These are phyloP conservation scores for Leuctra nigra DNA, from an alignment of 2,888 invertebrate species.

Conservation along the genomic window DNA sequence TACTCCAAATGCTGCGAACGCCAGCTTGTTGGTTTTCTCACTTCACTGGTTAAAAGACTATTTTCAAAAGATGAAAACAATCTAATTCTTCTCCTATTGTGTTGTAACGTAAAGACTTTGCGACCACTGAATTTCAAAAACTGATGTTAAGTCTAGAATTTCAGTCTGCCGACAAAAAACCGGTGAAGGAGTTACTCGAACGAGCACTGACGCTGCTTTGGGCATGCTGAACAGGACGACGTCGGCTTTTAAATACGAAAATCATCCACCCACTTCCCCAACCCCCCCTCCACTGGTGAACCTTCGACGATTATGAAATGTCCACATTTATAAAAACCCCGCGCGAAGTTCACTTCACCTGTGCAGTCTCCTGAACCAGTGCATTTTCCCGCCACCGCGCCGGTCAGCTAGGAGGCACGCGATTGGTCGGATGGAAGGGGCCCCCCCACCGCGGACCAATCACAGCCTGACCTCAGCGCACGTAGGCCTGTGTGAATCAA, in stretches of 20 bases:
- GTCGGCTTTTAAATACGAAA: slow-evolving; percentile 24
- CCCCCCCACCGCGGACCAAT: neutral
- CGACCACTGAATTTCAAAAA: slow-evolving; percentile 13
- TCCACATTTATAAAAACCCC: slow-evolving; percentile 1
- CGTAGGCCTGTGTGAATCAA: too few species aligned
- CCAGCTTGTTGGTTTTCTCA: slow-evolving; percentile 28
- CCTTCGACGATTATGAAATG: slow-evolving; percentile 13
- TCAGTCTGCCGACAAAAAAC: slow-evolving; percentile 13
- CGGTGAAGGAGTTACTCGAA: slow-evolving; percentile 17
- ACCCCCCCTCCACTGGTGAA: slow-evolving; percentile 22
- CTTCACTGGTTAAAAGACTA: slow-evolving; percentile 16
- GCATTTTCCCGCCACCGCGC: neutral
- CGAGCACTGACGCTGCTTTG: slow-evolving; percentile 17
- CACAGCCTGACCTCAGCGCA: neutral
- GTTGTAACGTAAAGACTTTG: neutral
- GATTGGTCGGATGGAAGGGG: neutral
- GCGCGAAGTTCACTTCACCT: neutral
- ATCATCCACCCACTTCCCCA: slow-evolving; percentile 31
- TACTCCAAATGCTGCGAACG: slow-evolving; percentile 34
- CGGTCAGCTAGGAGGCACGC: neutral
- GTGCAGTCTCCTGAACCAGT: neutral
- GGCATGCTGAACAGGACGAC: slow-evolving; percentile 15
- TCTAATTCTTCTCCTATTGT: neutral
- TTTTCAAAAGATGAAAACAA: slow-evolving; percentile 15
- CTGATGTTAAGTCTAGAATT: slow-evolving; percentile 1